Base-by-base conservation (phyloP, 2,113 vertebrate genomes). In the Alligator sinensis region DNA sequence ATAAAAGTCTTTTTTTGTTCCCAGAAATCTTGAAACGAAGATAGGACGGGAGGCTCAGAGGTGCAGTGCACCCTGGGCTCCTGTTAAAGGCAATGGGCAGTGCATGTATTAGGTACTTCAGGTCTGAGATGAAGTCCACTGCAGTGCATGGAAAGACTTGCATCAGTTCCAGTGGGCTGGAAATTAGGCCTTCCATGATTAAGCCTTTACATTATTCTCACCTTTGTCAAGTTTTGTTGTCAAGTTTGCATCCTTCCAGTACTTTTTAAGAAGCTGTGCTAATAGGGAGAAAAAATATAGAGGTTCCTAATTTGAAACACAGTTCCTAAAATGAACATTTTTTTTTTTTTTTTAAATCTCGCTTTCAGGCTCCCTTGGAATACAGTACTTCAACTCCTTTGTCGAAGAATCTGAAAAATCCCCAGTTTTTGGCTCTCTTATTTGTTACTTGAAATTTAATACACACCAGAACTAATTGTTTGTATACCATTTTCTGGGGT, bases 401-500 rank as follows among this genome's bases (percentile, higher is more conserved):
- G 93, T 96, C 95, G 72, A 94, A 92, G 91, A 94, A 92, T 79
- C 77, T 63, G 87, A 97, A 86, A 86, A 24, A 92, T 95, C 80
- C 93, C 92, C 92, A 95, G 90, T 88, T 92, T 87, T 97, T 93
- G 87, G 91, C 94, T 95, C 47, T 88, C 82, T 91, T 88, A 86
- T 92, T 95, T 92, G 94, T 96, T 92, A 97, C 96, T 97, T 97
- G 91, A 94, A 96, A 95, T 94, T 97, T 97, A 95, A 93, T 91
- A 97, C 96, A 97, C 93, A 92, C 88, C 96, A 95, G 95, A 97
- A 97, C 90, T 92, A 94, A 96, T 96, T 91, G 96, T 96, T 96
- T 97, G 96, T 96, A 91, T 89, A 97, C 95, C 97, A 3, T 97
- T 97, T 97, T 98, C 97, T 98, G 97, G 97, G 97, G 96, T 98